A percentile compares a stretch with the other conserved stretches of the same genome.
phyloP scores from a whole-genome alignment of 1,140 invertebrate species.

The Heterodera carotae region DNA sequence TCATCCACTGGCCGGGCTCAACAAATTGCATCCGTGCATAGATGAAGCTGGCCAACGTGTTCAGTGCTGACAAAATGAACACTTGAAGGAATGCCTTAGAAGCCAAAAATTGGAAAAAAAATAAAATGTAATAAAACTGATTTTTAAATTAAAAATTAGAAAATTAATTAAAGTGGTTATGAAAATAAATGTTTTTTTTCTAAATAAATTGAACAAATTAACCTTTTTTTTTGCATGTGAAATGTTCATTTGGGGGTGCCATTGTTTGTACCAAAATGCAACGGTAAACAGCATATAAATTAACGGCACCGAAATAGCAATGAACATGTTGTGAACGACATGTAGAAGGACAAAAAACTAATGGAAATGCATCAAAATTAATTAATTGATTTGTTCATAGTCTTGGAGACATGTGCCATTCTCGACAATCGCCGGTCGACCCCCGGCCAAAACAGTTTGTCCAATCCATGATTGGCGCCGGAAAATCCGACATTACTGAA shows the following conservation, averaged over 20 bases:
- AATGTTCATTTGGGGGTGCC: not conserved
- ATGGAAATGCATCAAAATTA: not conserved
- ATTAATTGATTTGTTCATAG: not conserved
- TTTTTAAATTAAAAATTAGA: not conserved
- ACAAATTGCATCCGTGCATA: conserved; percentile 12
- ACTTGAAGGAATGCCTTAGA: conserved; percentile 26
- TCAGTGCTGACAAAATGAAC: conserved; percentile 7
- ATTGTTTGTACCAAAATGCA: conserved; percentile 1
- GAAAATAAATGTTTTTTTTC: not conserved
- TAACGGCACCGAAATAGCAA: conserved; percentile 2
- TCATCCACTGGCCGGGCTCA: conserved; percentile 2
- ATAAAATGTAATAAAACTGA: not conserved
- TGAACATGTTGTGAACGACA: not conserved
- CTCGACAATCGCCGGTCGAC: too few relatives aligned
- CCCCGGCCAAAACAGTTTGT: too few relatives aligned
- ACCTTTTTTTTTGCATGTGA: conserved; percentile 15
- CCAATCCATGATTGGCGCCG: too few relatives aligned
- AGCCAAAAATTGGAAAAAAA: too few relatives aligned
- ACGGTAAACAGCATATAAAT: conserved; percentile 18
- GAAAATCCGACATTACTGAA: too few relatives aligned
- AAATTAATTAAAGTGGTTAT: not conserved
- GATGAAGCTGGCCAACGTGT: not conserved
- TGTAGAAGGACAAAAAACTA: conserved; percentile 2
- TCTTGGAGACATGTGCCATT: too few relatives aligned
- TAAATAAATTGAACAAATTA: not conserved